Evolutionary conservation across 2,888 invertebrate species (phyloP), one percentile per base, ranked within the genome.

Genomic region (Diaprepes abbreviatus): DNA sequence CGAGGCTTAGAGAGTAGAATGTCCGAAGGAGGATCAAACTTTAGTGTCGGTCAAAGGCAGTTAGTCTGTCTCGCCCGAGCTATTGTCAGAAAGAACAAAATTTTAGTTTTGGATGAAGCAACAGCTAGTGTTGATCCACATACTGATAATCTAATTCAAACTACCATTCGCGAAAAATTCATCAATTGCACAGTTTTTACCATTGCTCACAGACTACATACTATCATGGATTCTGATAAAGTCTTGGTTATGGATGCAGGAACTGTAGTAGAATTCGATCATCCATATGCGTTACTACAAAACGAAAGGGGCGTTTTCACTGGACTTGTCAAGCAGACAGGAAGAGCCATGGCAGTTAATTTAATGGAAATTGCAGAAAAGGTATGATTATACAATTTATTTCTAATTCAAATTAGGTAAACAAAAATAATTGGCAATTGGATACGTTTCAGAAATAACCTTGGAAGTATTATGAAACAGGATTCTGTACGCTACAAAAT

Each of bases 191-290:
- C 93, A 0, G 93, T 94, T 24, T 86, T 94, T 31, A 94, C 93
- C 0, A 92, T 94, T 43, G 94, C 94, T 28, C 94, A 94, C 83
- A 87, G 94, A 36, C 87, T 95, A 4, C 89, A 94, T 78, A 94
- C 94, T 0, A 91, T 94, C 54, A 93, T 94, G 91, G 93, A 95
- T 83, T 92, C 92, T 0, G 92, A 93, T 84, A 88, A 89, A 83
- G 91, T 94, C 63, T 81, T 94, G 73, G 93, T 94, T n/a, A 89
- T 94, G 88, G 92, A 93, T 79, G 90, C 91, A 24, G 94, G 94
- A 0, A 89, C 38, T 5, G 87, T 91, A 80, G 88, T 88, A 0
- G 95, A 96, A 82, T 89, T 91, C 31, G 94, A 91, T 2, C 90
- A 91, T 77, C 95, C 96, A 0, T 88, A 88, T 79, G 86, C 88